Percentiles rank a stretch among this genome's conserved stretches.
Conservation (phyloP, 2,797 vertebrate genomes). For the Leontopithecus rosalia region DNA sequence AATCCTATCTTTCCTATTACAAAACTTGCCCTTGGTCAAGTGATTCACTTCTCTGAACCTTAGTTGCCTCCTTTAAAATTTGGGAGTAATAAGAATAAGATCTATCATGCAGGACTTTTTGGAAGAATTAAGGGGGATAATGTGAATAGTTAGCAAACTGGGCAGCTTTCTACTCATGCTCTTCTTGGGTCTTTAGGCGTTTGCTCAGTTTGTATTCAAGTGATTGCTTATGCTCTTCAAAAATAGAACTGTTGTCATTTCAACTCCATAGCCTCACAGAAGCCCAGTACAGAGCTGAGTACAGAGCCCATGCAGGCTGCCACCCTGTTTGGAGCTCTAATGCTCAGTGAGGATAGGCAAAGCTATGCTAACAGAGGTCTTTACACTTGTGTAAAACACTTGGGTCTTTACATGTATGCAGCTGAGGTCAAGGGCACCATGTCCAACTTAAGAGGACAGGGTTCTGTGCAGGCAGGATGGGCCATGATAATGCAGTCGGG, state of each 20-base stretch:
- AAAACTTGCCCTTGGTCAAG: neutral
- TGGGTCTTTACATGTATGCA: neutral
- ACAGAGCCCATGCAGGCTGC: neutral
- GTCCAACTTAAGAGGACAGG: neutral
- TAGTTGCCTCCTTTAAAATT: neutral
- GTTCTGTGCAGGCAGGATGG: neutral
- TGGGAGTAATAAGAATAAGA: neutral
- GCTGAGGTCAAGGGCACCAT: neutral
- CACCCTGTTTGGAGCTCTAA: neutral
- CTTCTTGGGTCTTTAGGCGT: neutral
- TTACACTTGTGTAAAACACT: neutral
- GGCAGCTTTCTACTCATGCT: neutral
- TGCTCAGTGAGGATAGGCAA: neutral
- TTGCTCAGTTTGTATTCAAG: neutral
- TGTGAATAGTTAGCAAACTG: neutral
- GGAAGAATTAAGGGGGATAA: neutral
- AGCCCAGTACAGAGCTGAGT: neutral
- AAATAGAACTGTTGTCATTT: neutral
- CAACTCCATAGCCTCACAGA: neutral
- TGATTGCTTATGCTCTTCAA: neutral
- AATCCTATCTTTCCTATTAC: constrained; percentile 30
- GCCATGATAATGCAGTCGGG: neutral
- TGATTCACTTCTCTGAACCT: neutral
- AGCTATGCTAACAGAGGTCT: neutral
- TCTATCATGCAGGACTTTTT: neutral